Evolutionary conservation across 2,888 invertebrate species (phyloP), one percentile per base, ranked within the genome.

Genomic region (Silvanus unidentatus): DNA sequence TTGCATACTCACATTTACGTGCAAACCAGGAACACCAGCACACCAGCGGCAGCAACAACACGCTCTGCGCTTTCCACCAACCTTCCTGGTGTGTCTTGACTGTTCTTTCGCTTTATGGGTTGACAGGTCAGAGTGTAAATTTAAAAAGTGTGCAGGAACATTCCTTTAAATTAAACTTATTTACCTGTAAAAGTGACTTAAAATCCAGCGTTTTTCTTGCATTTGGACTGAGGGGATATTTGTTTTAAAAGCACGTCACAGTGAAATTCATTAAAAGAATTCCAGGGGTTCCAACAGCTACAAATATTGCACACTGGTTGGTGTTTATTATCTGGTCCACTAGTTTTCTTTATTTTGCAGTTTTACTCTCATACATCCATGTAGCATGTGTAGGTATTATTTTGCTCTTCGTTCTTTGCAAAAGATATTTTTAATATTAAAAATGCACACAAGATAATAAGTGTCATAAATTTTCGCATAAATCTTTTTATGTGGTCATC

Each of bases 101-200:
- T 22, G 22, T 5, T 22, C 22, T 22, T 22, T 22, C 22, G 22
- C 8, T 58, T 56, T 53, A 52, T 47, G 22, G 8, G 56, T 50
- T 52, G 59, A 60, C 61, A 60, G 57, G 47, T 46, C 55, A 49
- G 48, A 54, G 45, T 55, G 58, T 61, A 61, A 62, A 60, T 62
- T 60, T 60, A 56, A 61, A 61, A 63, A 58, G 54, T 57, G 54
- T 57, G 37, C 15, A 53, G 54, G 54, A 63, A 59, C 60, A 58
- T 60, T 60, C 60, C 52, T 58, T 55, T 58, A 61, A 65, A 65
- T 65, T 63, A 65, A 64, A 65, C 58, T 62, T 65, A 62, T 62
- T 62, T 61, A 62, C 63, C 63, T 63, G 59, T 43, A 50, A 52
- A 54, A 55, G 53, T 55, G 55, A 53, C 48, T 37, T 32, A 32